These are phyloP conservation scores for Anguilla obscura DNA, from an alignment of 2,797 vertebrate species.

Conservation along the genomic window DNA sequence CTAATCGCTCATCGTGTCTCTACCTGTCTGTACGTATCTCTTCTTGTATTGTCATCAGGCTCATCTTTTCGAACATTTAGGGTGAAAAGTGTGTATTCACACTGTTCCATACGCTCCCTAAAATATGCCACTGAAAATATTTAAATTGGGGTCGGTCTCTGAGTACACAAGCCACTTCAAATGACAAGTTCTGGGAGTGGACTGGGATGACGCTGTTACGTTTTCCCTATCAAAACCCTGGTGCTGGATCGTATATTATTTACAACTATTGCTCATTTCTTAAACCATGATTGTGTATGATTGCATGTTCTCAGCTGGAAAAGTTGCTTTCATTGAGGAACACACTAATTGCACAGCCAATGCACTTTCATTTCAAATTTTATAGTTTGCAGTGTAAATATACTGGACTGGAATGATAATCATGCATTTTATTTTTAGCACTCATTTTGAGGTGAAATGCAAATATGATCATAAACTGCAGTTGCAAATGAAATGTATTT, in stretches of 20 bases:
- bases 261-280: neutral
- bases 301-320: neutral
- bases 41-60: neutral
- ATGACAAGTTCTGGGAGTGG: neutral
- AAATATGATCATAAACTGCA: neutral
- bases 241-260: neutral
- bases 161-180: neutral
- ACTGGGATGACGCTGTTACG: neutral
- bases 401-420: neutral
- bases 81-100: neutral
- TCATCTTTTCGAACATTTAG: neutral
- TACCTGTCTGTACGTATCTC: neutral
- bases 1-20: slow-evolving; percentile 33
- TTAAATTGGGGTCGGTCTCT: neutral
- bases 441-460: neutral
- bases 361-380: neutral
- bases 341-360: neutral
- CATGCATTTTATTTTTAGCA: neutral
- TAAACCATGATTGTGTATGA: neutral
- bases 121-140: neutral
- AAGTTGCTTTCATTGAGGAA: neutral
- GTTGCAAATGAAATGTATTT: neutral
- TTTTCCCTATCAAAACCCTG: neutral
- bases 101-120: too few species aligned
- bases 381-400: neutral